These are phyloP conservation scores for Perizoma affinitatum DNA, from an alignment of 2,888 invertebrate genomes.

Conservation along the genomic window DNA sequence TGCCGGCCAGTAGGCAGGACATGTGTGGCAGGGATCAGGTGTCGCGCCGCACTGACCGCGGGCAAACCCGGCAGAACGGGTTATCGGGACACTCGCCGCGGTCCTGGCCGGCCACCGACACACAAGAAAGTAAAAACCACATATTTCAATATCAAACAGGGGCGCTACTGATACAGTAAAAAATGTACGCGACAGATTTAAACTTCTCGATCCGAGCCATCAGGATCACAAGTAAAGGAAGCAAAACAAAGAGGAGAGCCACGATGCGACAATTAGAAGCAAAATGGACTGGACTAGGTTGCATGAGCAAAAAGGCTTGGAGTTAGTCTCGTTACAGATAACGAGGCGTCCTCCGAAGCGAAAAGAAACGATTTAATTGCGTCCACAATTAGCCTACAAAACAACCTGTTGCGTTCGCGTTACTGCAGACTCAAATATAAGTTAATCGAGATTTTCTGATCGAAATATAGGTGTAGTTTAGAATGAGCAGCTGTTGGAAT, in stretches of 20 bases:
- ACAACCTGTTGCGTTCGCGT: constrained; percentile 69
- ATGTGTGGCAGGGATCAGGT: constrained; percentile 77
- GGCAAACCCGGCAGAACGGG: constrained; percentile 69
- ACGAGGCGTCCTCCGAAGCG: constrained; percentile 56
- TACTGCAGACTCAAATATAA: constrained; percentile 53
- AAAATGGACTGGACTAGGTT: constrained; percentile 58
- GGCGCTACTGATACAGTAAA: constrained; percentile 47
- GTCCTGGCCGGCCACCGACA: constrained; percentile 37
- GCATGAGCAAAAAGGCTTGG: constrained; percentile 54
- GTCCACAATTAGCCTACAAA: constrained; percentile 72
- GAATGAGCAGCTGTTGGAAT: constrained; percentile 2
- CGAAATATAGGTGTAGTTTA: constrained; percentile 11
- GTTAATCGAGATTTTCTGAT: constrained; percentile 20
- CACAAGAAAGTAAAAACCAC: constrained; percentile 64
- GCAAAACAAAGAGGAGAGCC: constrained; percentile 32
- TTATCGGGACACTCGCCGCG: constrained; percentile 59
- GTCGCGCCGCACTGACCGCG: constrained; percentile 78
- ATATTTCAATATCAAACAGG: constrained; percentile 46
- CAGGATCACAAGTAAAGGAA: constrained; percentile 27
- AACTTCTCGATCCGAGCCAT: constrained; percentile 39
- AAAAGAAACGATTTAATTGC: constrained; percentile 72
- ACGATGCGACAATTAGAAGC: constrained; percentile 52
- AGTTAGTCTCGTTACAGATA: constrained; percentile 59
- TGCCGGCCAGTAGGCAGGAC: constrained; percentile 51
- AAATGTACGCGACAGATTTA: constrained; percentile 40